Evolutionary conservation across 2,888 invertebrate species (phyloP), one percentile per base, ranked within the genome.

Genomic region (Agrotis ipsilon): DNA sequence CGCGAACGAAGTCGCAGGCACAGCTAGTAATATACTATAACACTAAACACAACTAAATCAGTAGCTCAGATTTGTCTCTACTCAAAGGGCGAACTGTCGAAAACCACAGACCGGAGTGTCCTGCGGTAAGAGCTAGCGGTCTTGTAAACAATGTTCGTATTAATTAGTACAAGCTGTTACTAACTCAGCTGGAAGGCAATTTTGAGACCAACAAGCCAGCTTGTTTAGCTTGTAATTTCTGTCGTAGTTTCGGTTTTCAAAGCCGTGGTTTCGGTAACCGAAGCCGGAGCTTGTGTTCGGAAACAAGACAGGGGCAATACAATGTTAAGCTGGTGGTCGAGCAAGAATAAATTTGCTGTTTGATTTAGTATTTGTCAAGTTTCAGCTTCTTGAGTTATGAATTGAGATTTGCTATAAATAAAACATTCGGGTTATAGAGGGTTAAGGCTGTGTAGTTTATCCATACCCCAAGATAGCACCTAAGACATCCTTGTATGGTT

Each of bases 51-150:
- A 9, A 1, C 54, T 32, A 13, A 32, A 13, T 18, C 9, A 3
- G 18, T 27, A 11, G 5, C 16, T 51, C 66, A 16, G 39, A 55
- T 27, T 58, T 14, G 13, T 73, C n/a, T 3, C 13, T 24, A 24
- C 3, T 7, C n/a, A 0, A 43, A 62, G 18, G 18, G 21, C 48
- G 1, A 21, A 55, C 9, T 48, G 11, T 55, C 48, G 48, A 16
- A 63, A 72, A 32, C 74, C 73, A 18, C 64, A 73, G n/a, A 18
- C 32, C 55, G 21, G 48, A 54, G 73, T 71, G n/a, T 73, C 54
- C 27, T 62, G 54, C 13, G 71, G 71, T 73, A 16, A n/a, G 3
- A 14, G 13, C 27, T 55, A 45, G 63, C 16, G 64, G 73, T 73
- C 27, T 1, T 73, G 55, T 72, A 13, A 55, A 55, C 48, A 14